Percentiles rank a stretch among this genome's conserved stretches.
Conservation (phyloP, 2,113 vertebrate genomes). For the Cnemophilus loriae region DNA sequence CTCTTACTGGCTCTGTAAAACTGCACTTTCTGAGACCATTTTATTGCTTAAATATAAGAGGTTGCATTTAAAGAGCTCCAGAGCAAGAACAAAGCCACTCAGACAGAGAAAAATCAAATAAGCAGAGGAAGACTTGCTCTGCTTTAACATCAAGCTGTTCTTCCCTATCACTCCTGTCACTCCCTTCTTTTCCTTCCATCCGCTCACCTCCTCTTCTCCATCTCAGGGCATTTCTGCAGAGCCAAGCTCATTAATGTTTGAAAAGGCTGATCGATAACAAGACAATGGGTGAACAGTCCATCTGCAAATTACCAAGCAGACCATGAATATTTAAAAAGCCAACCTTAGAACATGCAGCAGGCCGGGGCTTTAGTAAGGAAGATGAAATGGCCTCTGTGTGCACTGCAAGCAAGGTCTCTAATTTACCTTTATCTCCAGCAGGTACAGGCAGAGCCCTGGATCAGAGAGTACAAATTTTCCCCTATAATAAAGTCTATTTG, state of each 20-base stretch:
- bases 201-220: not conserved
- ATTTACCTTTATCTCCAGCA: not conserved
- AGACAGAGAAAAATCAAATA: constrained; percentile 34
- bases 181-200: not conserved
- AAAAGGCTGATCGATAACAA: constrained; percentile 73
- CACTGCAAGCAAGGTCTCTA: not conserved
- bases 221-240: constrained; percentile 48
- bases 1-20: constrained; percentile 30
- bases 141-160: not conserved
- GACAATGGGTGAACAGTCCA: constrained; percentile 69
- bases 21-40: constrained; percentile 11
- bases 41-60: not conserved
- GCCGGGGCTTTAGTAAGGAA: not conserved
- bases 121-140: not conserved
- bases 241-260: constrained; percentile 75
- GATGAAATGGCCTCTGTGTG: not conserved
- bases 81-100: constrained; percentile 40
- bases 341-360: constrained; percentile 17
- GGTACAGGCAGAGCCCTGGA: not conserved
- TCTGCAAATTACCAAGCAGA: constrained; percentile 70
- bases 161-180: not conserved
- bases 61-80: constrained; percentile 44
- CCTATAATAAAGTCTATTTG: not conserved
- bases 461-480: not conserved
- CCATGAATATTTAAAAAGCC: constrained; percentile 76